Conservation (phyloP, 1,140 invertebrate genomes). For the Drosophila equinoxialis region DNA sequence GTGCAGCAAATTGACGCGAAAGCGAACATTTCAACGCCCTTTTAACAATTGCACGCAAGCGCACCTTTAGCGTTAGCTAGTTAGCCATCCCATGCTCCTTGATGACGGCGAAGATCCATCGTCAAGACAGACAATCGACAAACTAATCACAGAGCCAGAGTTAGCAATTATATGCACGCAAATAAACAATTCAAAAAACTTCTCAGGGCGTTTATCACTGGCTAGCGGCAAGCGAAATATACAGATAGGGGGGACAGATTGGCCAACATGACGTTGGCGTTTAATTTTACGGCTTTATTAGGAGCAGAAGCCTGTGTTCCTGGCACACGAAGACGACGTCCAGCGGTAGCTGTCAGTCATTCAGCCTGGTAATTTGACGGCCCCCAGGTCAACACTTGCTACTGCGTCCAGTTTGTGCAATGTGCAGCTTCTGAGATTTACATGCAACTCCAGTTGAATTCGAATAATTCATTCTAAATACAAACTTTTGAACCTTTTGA, state of each 20-base stretch:
- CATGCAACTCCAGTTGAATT: no score
- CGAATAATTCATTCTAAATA: no score
- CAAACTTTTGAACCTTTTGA: no score
- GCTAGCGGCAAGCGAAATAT: not conserved
- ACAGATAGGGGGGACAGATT: not conserved
- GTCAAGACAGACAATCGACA: slow-evolving; percentile 42
- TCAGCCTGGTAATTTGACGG: slow-evolving; percentile 64
- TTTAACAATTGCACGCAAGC: slow-evolving; percentile 59
- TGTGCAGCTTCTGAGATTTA: no score
- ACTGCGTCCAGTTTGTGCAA: not conserved
- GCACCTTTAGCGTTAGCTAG: no score
- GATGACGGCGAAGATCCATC: slow-evolving; percentile 47
- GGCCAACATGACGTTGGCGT: slow-evolving; percentile 49
- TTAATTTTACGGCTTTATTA: slow-evolving; percentile 82
- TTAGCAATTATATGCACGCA: slow-evolving; percentile 74
- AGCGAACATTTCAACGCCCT: slow-evolving; percentile 54
- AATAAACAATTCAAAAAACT: slow-evolving; percentile 73
- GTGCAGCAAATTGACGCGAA: slow-evolving; percentile 58
- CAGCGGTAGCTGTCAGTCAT: slow-evolving; percentile 15
- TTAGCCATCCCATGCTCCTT: not conserved
- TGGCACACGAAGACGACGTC: slow-evolving; percentile 1
- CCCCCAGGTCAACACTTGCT: slow-evolving; percentile 61
- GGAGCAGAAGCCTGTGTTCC: slow-evolving; percentile 15
- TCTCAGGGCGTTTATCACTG: slow-evolving; percentile 76
- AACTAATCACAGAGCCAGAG: slow-evolving; percentile 5